Conservation (phyloP, 2,113 vertebrate genomes). For the Conger conger region DNA sequence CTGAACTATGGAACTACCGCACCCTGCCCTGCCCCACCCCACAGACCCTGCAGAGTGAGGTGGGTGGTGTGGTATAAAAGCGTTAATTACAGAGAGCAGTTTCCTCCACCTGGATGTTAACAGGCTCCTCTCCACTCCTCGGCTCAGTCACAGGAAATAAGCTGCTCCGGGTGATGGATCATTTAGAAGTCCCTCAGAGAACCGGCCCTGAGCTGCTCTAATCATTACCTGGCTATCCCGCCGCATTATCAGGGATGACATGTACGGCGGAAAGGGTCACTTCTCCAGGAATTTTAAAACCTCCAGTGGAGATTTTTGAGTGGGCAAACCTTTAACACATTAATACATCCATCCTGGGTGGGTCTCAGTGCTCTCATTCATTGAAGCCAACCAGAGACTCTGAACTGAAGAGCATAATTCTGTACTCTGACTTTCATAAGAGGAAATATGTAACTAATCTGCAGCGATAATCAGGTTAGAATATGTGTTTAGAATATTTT, state of each 20-base stretch:
- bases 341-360: too few species aligned
- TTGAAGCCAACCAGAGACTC: too few species aligned
- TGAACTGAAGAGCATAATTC: too few species aligned
- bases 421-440: too few species aligned
- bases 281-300: too few species aligned
- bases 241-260: not conserved
- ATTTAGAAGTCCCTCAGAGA: not conserved
- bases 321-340: too few species aligned
- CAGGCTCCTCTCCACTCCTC: constrained; percentile 55
- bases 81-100: constrained; percentile 52
- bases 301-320: too few species aligned
- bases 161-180: not conserved
- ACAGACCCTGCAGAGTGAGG: not conserved
- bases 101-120: constrained; percentile 58
- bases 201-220: not conserved
- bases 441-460: too few species aligned
- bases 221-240: not conserved
- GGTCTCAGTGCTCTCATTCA: too few species aligned
- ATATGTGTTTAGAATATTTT: too few species aligned
- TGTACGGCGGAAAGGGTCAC: too few species aligned
- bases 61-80: constrained; percentile 40
- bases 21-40: not conserved
- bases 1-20: not conserved
- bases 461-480: too few species aligned
- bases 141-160: not conserved